phyloP scores from a whole-genome alignment of 2,797 vertebrate species.

The Lagorchestes hirsutus region DNA sequence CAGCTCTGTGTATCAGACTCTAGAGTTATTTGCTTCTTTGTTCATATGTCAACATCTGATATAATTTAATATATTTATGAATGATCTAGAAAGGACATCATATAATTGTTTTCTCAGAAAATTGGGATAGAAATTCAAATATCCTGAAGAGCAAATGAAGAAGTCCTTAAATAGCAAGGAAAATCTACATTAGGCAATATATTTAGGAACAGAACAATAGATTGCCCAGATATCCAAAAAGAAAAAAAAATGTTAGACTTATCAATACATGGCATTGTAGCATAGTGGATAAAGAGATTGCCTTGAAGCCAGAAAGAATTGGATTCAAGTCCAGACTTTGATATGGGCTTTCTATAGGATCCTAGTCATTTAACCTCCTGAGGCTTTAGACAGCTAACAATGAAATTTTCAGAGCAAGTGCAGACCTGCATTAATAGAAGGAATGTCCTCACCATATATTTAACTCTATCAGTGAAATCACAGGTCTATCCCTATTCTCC shows the following conservation, averaged over 20 bases:
- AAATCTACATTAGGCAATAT: not conserved
- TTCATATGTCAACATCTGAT: not conserved
- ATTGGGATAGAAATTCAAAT: slow-evolving; percentile 4
- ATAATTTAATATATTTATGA: slow-evolving; percentile 28
- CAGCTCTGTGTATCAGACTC: not conserved
- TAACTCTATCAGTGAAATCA: too few species aligned
- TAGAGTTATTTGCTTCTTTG: not conserved
- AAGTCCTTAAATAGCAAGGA: not conserved
- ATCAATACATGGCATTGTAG: not conserved
- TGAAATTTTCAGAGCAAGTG: too few species aligned
- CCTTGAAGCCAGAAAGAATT: too few species aligned
- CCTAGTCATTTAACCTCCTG: too few species aligned
- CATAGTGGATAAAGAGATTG: too few species aligned
- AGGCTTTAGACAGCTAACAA: too few species aligned
- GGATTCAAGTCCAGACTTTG: too few species aligned
- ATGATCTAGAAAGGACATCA: not conserved
- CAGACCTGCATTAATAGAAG: too few species aligned
- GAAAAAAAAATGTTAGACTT: not conserved
- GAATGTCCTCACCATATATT: too few species aligned
- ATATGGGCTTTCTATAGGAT: too few species aligned
- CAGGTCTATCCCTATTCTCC: too few species aligned
- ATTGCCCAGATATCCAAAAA: not conserved
- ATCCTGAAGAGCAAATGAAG: not conserved
- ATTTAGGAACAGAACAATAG: not conserved
- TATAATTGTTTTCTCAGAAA: not conserved